These are phyloP conservation scores for Pristionchus mayeri DNA, from an alignment of 2,888 invertebrate species.

Conservation along the genomic window DNA sequence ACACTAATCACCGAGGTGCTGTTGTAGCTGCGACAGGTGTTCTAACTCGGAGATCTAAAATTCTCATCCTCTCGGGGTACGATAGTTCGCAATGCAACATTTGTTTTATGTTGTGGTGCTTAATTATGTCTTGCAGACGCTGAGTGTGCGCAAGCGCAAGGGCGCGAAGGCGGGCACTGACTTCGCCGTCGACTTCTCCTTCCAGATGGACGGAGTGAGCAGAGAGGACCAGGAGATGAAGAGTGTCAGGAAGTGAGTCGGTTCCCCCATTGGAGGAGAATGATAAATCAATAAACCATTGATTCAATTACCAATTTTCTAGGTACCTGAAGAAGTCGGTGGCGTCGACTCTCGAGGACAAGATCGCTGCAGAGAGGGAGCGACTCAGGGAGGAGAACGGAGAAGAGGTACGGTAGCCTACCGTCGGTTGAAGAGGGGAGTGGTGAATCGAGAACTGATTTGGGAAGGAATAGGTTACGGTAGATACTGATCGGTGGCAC, in stretches of 20 bases:
- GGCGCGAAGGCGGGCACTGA: conserved; percentile 64
- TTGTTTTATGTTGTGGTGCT: too few relatives aligned
- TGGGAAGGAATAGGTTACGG: neutral
- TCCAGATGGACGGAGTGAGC: conserved; percentile 55
- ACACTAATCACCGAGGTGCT: neutral
- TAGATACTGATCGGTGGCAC: neutral
- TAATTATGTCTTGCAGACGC: conserved; percentile 63
- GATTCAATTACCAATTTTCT: neutral
- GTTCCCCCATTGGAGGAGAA: neutral
- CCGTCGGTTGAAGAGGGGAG: neutral
- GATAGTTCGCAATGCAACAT: too few relatives aligned
- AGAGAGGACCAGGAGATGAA: conserved; percentile 39
- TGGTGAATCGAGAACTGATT: neutral
- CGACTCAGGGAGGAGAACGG: conserved; percentile 47
- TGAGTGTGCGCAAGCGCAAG: conserved; percentile 65
- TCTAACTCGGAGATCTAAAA: too few relatives aligned
- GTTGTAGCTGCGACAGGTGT: too few relatives aligned
- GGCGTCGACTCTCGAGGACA: conserved; percentile 69
- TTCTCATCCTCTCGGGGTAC: too few relatives aligned
- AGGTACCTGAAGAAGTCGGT: conserved; percentile 69
- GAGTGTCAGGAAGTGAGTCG: conserved; percentile 42
- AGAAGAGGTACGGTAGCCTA: conserved; percentile 29
- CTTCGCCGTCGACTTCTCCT: conserved; percentile 63
- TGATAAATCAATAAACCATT: neutral
- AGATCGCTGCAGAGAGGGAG: conserved; percentile 67